Base-by-base conservation (phyloP, 1,140 invertebrate species). In the Lepidotrigona ventralis region DNA sequence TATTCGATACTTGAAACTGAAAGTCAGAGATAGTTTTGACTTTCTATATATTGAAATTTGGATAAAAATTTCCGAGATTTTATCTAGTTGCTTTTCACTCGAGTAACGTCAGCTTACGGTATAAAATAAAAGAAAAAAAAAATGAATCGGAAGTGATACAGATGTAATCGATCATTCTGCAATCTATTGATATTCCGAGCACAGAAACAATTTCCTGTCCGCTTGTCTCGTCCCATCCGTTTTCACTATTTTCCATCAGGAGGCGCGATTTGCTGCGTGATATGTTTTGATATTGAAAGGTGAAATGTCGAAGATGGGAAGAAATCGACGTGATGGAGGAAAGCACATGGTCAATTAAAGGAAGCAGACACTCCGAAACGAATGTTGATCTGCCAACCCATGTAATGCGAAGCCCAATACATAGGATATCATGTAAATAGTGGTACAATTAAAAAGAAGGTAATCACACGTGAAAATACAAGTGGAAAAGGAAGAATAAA, bases 301-400 rank as follows among this genome's bases (percentile, higher is more conserved):
- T 53, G 54, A 66, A 53, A 82, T 12, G 6, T 58, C 81, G 83
- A 83, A 83, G 60, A 87, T 77, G 64, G 71, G 46, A 63, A 54
- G 79, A 29, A 69, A 85, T 17, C 4, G 74, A 63, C 51, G 0
- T 60, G n/a, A 51, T 64, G 12, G 5, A 68, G 19, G 51, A 78
- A 86, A 88, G 86, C 83, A 85, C 86, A 90, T 81, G 90, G 87
- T 92, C 91, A 94, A 93, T 94, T 93, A 93, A 89, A 79, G 88
- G 63, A 88, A 90, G 84, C 76, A 90, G 88, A 76, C 89, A 90
- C 92, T 85, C 92, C 92, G 93, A 92, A 94, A 94, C 92, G 93
- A 79, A 91, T 93, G 84, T 94, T 94, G 93, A 92, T 90, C 93
- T 85, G 92, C 83, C 78, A 80, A 58, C 85, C 86, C 79, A 90